These are phyloP conservation scores for Laticauda colubrina DNA, from an alignment of 2,113 vertebrate species.

Conservation along the genomic window DNA sequence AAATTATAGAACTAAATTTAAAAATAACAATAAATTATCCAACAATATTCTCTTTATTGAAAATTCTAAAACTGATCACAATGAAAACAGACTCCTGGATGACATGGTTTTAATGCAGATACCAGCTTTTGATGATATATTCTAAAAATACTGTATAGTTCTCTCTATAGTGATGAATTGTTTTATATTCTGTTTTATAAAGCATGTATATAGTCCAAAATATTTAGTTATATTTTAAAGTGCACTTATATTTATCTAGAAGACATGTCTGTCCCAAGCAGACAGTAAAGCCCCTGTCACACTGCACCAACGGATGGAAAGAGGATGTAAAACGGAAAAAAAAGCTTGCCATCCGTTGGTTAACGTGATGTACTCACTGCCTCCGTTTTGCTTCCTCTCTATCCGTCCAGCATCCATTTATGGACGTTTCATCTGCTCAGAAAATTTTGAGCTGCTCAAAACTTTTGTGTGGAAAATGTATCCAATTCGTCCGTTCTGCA, in stretches of 20 bases:
- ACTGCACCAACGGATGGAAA: too few species aligned
- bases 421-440: too few species aligned
- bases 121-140: background rate
- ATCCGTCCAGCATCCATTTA: too few species aligned
- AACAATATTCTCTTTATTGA: background rate
- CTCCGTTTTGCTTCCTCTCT: too few species aligned
- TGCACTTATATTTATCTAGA: background rate
- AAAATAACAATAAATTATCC: background rate
- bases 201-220: background rate
- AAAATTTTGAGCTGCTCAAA: too few species aligned
- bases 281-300: too few species aligned
- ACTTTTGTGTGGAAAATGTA: too few species aligned
- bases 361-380: too few species aligned
- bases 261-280: constrained; percentile 22
- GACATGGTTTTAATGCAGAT: background rate
- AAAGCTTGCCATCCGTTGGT: too few species aligned
- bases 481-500: too few species aligned
- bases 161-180: background rate
- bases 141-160: background rate
- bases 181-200: background rate
- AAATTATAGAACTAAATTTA: background rate
- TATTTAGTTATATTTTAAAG: background rate
- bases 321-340: too few species aligned
- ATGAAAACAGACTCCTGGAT: background rate
- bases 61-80: background rate